phyloP scores from a whole-genome alignment of 2,797 vertebrate species.

The Hemibagrus guttatus region DNA sequence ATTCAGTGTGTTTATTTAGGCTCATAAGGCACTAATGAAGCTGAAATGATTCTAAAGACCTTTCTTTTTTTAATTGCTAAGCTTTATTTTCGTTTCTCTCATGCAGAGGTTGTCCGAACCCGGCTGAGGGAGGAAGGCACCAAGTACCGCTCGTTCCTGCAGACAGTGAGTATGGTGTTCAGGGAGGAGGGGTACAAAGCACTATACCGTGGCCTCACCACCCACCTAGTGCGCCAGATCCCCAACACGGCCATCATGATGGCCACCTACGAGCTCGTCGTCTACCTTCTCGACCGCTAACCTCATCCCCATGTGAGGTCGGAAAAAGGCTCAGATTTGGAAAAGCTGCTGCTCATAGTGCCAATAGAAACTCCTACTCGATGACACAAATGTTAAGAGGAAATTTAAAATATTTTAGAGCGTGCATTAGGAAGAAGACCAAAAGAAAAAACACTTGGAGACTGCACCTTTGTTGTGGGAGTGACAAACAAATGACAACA shows the following conservation, averaged over 20 bases:
- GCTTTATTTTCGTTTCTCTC: conserved; percentile 30
- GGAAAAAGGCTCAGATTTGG: neutral
- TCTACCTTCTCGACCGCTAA: conserved; percentile 91
- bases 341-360: conserved; percentile 1
- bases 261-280: conserved; percentile 95
- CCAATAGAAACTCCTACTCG: neutral
- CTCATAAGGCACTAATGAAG: neutral
- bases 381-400: neutral
- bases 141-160: conserved; percentile 95
- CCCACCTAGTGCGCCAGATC: conserved; percentile 94
- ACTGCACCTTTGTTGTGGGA: no score
- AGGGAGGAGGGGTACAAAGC: conserved; percentile 91
- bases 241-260: conserved; percentile 99
- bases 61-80: no score
- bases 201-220: conserved; percentile 93
- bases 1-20: no score
- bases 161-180: conserved; percentile 86
- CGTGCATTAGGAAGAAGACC: no score
- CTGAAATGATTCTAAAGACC: neutral
- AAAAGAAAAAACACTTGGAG: neutral
- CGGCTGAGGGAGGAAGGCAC: conserved; percentile 97
- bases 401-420: neutral
- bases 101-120: conserved; percentile 93
- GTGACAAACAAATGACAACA: neutral
- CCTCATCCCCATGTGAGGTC: neutral